Evolutionary conservation across 2,797 vertebrate species (phyloP).

Genomic region (Chloroceryle amazona): DNA sequence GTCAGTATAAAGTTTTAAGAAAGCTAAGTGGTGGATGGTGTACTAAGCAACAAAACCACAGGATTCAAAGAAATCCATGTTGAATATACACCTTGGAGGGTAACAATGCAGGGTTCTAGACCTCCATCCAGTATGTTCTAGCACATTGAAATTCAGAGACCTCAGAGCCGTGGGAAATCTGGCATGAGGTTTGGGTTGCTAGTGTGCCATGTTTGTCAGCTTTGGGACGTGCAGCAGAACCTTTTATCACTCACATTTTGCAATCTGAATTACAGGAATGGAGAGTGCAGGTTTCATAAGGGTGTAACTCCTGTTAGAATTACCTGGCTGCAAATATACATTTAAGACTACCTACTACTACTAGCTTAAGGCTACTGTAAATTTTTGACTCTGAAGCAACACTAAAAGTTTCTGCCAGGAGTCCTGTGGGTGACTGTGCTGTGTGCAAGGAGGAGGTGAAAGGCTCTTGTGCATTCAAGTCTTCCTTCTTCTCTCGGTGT

Average conservation of each 20-base stretch:
- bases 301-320: not conserved
- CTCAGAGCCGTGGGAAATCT: not conserved
- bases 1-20: not conserved
- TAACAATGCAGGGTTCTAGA: rapidly evolving
- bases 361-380: not conserved
- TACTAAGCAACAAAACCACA: not conserved
- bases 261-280: not conserved
- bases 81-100: not conserved
- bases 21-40: not conserved
- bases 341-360: not conserved
- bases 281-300: not conserved
- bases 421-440: not conserved
- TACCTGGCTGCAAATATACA: rapidly evolving
- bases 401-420: not conserved
- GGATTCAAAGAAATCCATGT: not conserved
- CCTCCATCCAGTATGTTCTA: rapidly evolving
- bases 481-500: not conserved
- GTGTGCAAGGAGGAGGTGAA: not conserved
- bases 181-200: rapidly evolving
- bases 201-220: not conserved
- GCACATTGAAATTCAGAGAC: not conserved
- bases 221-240: not conserved
- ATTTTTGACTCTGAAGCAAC: not conserved
- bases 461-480: too few species aligned
- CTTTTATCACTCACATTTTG: not conserved